A percentile compares a stretch with the other conserved stretches of the same genome.
Evolutionary conservation across 2,797 vertebrate genomes (phyloP).

Genomic region (Melanotaenia parkinsoni): DNA sequence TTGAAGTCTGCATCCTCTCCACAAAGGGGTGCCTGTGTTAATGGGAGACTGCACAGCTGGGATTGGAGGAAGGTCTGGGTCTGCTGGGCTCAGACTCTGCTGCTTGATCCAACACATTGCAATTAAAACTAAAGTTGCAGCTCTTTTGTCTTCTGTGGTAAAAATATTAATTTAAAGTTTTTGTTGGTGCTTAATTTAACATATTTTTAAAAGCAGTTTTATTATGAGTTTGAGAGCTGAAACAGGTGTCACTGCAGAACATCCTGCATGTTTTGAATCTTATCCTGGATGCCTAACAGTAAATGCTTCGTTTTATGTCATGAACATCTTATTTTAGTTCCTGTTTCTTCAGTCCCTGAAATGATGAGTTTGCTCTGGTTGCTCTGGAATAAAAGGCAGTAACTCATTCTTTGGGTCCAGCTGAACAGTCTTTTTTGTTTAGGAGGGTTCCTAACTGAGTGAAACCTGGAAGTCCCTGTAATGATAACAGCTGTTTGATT

Average conservation of each 20-base stretch:
- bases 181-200: neutral
- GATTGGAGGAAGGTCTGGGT: constrained; percentile 11
- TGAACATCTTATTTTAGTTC: neutral
- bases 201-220: no score
- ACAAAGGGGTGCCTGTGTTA: constrained; percentile 67
- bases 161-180: neutral
- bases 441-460: no score
- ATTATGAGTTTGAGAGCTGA: no score
- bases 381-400: neutral
- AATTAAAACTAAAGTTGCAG: constrained; percentile 17
- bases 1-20: constrained; percentile 46
- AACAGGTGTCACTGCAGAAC: no score
- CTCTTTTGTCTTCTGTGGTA: constrained; percentile 23
- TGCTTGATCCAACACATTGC: constrained; percentile 25
- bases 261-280: neutral
- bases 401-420: neutral
- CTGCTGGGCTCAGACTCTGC: constrained; percentile 50
- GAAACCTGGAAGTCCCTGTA: no score
- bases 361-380: neutral
- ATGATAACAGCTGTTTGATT: no score
- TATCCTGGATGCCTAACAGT: neutral
- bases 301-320: neutral
- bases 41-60: constrained; percentile 70
- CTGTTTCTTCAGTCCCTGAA: no score
- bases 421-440: no score